Base-by-base conservation (phyloP, 2,888 invertebrate species). In the Lepidochrysops patricia region DNA sequence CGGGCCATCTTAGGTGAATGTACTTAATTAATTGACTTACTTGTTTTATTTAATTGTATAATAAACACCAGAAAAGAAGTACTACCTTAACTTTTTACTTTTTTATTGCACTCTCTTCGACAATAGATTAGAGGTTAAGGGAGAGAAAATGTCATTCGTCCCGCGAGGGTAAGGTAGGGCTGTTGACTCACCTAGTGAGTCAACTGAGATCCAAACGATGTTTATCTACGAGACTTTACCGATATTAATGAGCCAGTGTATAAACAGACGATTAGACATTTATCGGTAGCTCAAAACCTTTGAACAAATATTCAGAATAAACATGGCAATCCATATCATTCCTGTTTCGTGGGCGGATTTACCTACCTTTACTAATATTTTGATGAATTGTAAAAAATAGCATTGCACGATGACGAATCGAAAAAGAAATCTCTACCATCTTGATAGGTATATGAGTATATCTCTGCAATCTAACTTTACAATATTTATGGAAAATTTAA, bases 241-340 rank as follows among this genome's bases (percentile, higher is more conserved):
- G 61, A 61, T 63, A 66, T 66, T 76, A 70, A 68, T 67, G 67
- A 65, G 68, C 63, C 68, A 65, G 63, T 68, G 72, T 73, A 70
- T 72, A 83, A 84, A 84, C 77, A 82, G 79, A 70, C 77, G 70
- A 80, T 84, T 82, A 83, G 76, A 61, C 64, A 64, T 64, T 70
- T 74, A 74, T 72, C 69, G 66, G 60, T 75, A 68, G 67, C 60
- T 56, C 62, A 66, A 71, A 72, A 61, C 60, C 64, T 71, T 67
- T 71, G 15, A 27, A 32, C 19, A 54, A 29, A 54, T 19, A 54
- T 19, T 12, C 26, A 23, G 50, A 26, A 52, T 52, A 52, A 27
- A 52, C 26, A 52, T 7, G 7, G 13, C 5, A 50, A 26, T n/a
- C 1, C 37, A 23, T 48, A 23, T n/a, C 35, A 35, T 37, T 49